Evolutionary conservation across 2,113 vertebrate species (phyloP).

Genomic region (Phylloscopus whistleri): DNA sequence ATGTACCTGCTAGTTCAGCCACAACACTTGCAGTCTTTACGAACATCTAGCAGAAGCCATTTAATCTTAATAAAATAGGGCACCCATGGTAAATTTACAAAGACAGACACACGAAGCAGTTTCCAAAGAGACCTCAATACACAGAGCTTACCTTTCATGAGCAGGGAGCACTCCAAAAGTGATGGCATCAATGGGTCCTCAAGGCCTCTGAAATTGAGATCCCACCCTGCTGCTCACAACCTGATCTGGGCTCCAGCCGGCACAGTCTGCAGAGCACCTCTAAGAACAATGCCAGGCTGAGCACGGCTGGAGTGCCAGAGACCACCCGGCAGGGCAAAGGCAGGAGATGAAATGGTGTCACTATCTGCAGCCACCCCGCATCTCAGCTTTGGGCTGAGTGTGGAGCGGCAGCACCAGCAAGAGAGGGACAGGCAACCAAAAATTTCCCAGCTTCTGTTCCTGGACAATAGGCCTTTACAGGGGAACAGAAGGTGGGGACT

Average conservation of each 20-base stretch:
- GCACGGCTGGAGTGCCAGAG: rapidly evolving
- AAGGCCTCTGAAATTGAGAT: not conserved
- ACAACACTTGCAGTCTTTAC: not conserved
- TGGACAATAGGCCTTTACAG: not conserved
- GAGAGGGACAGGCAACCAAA: not conserved
- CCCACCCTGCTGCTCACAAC: not conserved
- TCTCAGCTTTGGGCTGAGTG: not conserved
- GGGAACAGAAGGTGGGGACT: not conserved
- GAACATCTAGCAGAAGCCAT: not conserved
- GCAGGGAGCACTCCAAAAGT: not conserved
- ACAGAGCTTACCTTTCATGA: not conserved
- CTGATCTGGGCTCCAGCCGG: rapidly evolving
- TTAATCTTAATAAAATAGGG: not conserved
- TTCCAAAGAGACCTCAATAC: not conserved
- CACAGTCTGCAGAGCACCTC: not conserved
- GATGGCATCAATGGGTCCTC: not conserved
- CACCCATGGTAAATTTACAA: not conserved
- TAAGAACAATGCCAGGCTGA: not conserved
- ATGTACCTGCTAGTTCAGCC: conserved; percentile 21
- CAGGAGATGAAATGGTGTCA: not conserved
- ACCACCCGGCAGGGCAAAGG: not conserved
- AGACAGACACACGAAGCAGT: not conserved
- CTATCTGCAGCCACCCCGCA: not conserved
- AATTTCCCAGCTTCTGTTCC: not conserved
- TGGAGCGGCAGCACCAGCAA: not conserved